These are phyloP conservation scores for Microplitis mediator DNA, from an alignment of 1,140 invertebrate species.

Conservation along the genomic window DNA sequence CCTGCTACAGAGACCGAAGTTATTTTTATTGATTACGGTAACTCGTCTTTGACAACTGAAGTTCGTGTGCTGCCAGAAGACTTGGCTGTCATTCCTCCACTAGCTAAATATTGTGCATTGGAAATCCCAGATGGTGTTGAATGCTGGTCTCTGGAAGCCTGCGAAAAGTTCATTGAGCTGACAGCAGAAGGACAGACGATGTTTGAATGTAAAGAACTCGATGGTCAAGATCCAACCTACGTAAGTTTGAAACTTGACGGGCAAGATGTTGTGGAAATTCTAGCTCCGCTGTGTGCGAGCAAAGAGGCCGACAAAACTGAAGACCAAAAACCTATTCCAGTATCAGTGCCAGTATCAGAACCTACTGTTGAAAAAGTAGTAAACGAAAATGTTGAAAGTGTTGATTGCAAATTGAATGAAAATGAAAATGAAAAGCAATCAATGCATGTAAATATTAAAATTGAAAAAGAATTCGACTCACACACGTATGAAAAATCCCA, in stretches of 20 bases:
- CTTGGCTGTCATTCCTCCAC: slow-evolving; percentile 64
- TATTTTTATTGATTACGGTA: slow-evolving; percentile 77
- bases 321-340: background rate
- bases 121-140: slow-evolving; percentile 67
- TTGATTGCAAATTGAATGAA: too few relatives aligned
- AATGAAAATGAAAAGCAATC: background rate
- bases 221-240: slow-evolving; percentile 30
- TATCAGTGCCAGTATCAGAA: background rate
- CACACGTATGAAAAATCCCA: background rate
- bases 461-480: background rate
- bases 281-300: slow-evolving; percentile 30
- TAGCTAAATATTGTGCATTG: slow-evolving; percentile 70
- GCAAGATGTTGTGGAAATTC: slow-evolving; percentile 41
- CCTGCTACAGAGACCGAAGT: slow-evolving; percentile 66
- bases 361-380: too few relatives aligned
- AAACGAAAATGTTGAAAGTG: too few relatives aligned
- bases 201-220: slow-evolving; percentile 68
- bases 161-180: slow-evolving; percentile 69
- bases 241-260: slow-evolving; percentile 39
- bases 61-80: slow-evolving; percentile 69
- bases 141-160: slow-evolving; percentile 68
- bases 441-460: background rate
- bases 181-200: slow-evolving; percentile 69
- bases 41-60: slow-evolving; percentile 67
- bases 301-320: background rate